These are phyloP conservation scores for Triplophysa yarkandensis DNA, from an alignment of 2,797 vertebrate species.

Conservation along the genomic window DNA sequence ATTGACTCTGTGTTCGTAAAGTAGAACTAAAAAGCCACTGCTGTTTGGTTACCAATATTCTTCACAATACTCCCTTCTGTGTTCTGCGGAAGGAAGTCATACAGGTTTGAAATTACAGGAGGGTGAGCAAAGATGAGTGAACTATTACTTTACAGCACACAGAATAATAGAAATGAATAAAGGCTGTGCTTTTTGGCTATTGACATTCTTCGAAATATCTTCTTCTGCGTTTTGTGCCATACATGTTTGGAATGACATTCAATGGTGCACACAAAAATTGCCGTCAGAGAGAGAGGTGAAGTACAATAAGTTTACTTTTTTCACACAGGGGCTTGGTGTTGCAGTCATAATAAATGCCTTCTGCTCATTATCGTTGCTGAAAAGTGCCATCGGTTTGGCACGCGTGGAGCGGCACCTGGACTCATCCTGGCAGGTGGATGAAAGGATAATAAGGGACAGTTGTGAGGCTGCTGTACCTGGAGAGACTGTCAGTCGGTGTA, in stretches of 20 bases:
- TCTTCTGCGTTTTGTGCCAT: too few species aligned
- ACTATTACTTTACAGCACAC: too few species aligned
- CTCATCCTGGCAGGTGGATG: constrained; percentile 16
- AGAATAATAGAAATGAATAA: too few species aligned
- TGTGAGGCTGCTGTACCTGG: constrained; percentile 7
- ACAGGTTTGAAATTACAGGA: too few species aligned
- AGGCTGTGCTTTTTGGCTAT: too few species aligned
- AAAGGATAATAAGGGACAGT: constrained; percentile 45
- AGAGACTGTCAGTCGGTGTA: constrained; percentile 9
- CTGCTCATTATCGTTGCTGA: constrained; percentile 21
- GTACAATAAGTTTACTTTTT: constrained; percentile 12
- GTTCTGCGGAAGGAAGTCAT: too few species aligned
- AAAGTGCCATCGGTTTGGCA: constrained; percentile 12
- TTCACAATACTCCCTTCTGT: too few species aligned
- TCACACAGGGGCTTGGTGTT: constrained; percentile 1
- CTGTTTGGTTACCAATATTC: too few species aligned
- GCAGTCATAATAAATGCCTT: constrained; percentile 34
- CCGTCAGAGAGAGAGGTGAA: not conserved
- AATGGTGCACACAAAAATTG: not conserved
- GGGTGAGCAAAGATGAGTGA: too few species aligned
- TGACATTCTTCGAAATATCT: too few species aligned
- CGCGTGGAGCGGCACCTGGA: constrained; percentile 4
- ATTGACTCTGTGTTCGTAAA: too few species aligned
- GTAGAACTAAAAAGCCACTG: too few species aligned
- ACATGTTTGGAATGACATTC: not conserved